Evolutionary conservation across 2,888 invertebrate species (phyloP).

Genomic region (Liposcelis brunnea): DNA sequence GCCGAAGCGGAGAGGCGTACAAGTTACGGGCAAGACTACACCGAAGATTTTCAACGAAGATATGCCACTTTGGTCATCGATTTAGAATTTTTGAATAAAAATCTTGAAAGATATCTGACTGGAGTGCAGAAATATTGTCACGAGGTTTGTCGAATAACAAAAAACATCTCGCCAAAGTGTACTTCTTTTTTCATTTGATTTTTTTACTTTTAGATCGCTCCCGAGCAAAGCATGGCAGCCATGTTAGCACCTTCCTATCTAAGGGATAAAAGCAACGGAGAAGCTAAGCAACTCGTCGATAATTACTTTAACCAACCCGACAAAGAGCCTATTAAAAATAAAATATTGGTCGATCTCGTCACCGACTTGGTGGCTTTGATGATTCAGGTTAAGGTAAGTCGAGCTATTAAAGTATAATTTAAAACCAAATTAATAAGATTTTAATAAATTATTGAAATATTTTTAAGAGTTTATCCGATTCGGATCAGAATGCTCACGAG

Average conservation of each 20-base stretch:
- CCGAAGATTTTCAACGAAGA: constrained; percentile 75
- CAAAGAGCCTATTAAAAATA: constrained; percentile 30
- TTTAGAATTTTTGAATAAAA: constrained; percentile 77
- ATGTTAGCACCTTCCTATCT: constrained; percentile 80
- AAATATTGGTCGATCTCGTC: constrained; percentile 56
- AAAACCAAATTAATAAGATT: not conserved
- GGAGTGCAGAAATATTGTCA: constrained; percentile 70
- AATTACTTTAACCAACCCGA: constrained; percentile 44
- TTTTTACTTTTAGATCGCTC: constrained; percentile 40
- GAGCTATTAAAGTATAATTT: not conserved
- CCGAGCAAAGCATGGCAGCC: constrained; percentile 68
- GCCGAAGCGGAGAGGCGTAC: constrained; percentile 74
- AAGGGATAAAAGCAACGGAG: constrained; percentile 70
- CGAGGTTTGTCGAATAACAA: constrained; percentile 30
- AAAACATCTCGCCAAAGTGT: too few relatives aligned
- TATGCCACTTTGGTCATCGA: constrained; percentile 72
- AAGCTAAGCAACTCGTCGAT: constrained; percentile 64
- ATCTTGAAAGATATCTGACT: constrained; percentile 68
- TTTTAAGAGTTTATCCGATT: constrained; percentile 45
- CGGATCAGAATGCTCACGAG: constrained; percentile 78
- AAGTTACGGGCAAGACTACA: constrained; percentile 59
- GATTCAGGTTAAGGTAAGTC: constrained; percentile 58
- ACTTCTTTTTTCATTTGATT: too few relatives aligned
- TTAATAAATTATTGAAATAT: constrained; percentile 14
- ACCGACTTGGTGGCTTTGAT: constrained; percentile 78